phyloP scores from a whole-genome alignment of 2,797 vertebrate species.

The Aeoliscus strigatus region DNA sequence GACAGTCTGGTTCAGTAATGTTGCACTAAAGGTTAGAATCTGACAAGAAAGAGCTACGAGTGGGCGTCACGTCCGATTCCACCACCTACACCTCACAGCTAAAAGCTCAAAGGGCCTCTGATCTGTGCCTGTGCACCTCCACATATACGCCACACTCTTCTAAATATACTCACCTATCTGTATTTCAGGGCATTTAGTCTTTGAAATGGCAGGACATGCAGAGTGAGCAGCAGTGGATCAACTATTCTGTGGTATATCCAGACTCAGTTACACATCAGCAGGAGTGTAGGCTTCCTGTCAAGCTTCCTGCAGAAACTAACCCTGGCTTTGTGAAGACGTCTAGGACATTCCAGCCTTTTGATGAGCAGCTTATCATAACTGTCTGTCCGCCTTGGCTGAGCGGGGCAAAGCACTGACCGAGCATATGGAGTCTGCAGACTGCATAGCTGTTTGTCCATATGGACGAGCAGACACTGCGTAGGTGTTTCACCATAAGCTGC shows the following conservation, averaged over 20 bases:
- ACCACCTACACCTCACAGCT: constrained; percentile 41
- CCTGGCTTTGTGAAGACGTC: constrained; percentile 15
- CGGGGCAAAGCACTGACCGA: constrained; percentile 25
- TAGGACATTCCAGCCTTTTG: constrained; percentile 17
- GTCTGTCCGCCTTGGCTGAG: constrained; percentile 52
- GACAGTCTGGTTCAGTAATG: too few species aligned
- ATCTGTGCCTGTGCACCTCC: constrained; percentile 33
- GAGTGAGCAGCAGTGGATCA: too few species aligned
- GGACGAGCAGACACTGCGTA: constrained; percentile 52
- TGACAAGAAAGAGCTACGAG: constrained; percentile 25
- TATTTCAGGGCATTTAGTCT: too few species aligned
- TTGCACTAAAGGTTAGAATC: too few species aligned
- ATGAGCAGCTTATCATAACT: constrained; percentile 42
- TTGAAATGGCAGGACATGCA: constrained; percentile 2
- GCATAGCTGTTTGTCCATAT: constrained; percentile 51
- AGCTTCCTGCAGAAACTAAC: constrained; percentile 14
- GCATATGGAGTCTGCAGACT: constrained; percentile 50
- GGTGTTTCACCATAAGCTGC: constrained; percentile 68
- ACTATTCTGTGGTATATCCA: too few species aligned
- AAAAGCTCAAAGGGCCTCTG: constrained; percentile 49
- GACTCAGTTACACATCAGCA: constrained; percentile 8
- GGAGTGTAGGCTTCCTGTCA: neutral
- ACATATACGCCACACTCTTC: constrained; percentile 5
- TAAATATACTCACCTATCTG: constrained; percentile 34
- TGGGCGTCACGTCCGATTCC: constrained; percentile 33